phyloP scores from a whole-genome alignment of 2,113 vertebrate genomes.

The Bos javanicus region DNA sequence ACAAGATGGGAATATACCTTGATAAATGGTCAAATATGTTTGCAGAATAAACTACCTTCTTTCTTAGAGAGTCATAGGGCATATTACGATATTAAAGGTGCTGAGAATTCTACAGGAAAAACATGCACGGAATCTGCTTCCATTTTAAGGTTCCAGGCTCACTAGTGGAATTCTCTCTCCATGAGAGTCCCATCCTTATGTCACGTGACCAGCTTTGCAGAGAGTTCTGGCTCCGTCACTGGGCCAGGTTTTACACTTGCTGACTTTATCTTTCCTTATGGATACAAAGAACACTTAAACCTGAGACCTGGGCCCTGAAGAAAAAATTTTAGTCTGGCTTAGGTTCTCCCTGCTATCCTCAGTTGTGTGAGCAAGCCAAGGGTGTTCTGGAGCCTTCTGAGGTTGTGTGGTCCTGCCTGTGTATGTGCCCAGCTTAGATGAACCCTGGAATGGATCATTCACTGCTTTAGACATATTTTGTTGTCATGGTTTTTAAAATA shows the following conservation, averaged over 20 bases:
- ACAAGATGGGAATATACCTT: neutral
- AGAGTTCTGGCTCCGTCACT: neutral
- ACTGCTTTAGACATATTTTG: conserved; percentile 41
- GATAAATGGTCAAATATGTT: neutral
- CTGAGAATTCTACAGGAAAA: neutral
- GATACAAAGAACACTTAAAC: neutral
- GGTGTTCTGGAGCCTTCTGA: neutral
- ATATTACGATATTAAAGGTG: neutral
- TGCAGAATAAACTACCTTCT: neutral
- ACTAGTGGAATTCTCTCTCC: neutral
- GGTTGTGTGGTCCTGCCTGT: neutral
- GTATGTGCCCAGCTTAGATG: neutral
- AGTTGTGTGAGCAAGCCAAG: neutral
- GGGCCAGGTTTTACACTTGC: neutral
- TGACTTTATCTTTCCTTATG: neutral
- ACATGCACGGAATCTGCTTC: neutral
- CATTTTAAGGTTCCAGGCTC: neutral
- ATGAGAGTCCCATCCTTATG: neutral
- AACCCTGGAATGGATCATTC: neutral
- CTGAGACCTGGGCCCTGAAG: neutral
- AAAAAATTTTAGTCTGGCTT: neutral
- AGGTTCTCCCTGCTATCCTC: neutral
- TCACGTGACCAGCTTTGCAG: neutral
- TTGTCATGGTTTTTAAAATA: conserved; percentile 39
- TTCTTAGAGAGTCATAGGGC: neutral